A percentile compares a stretch with the other conserved stretches of the same genome.
These are phyloP conservation scores for Frankliniella intonsa DNA, from an alignment of 2,888 invertebrate genomes.

Conservation along the genomic window DNA sequence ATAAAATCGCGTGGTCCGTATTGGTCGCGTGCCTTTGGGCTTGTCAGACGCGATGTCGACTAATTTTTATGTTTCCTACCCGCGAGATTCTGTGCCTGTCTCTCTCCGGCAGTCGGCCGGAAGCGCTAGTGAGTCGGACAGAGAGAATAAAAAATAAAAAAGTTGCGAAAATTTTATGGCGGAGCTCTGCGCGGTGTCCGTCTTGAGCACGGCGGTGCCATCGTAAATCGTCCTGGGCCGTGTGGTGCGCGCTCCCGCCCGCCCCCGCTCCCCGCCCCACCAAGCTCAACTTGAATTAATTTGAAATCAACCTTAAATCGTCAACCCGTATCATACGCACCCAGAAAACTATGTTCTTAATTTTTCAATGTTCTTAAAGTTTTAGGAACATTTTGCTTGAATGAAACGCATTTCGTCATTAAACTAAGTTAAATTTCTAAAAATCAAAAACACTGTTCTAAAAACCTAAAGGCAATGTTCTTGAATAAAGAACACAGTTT, in stretches of 20 bases:
- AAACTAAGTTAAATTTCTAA: no score
- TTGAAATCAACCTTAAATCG: not conserved
- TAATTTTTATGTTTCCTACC: not conserved
- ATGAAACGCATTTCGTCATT: no score
- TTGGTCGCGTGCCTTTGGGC: no score
- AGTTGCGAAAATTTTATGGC: conserved; percentile 1
- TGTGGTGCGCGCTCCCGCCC: not conserved
- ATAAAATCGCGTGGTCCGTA: no score
- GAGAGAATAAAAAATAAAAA: not conserved
- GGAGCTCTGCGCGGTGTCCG: conserved; percentile 4
- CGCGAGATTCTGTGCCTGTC: not conserved
- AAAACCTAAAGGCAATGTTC: no score
- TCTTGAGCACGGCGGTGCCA: not conserved
- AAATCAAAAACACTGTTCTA: no score
- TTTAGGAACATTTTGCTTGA: no score
- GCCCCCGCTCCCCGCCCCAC: not conserved
- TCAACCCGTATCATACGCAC: not conserved
- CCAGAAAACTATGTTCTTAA: no score
- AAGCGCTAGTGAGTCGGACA: not conserved
- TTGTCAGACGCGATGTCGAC: not conserved
- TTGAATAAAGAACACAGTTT: no score
- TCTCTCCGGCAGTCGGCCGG: no score
- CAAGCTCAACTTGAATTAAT: not conserved
- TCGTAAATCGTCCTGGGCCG: not conserved
- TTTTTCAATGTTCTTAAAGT: no score